Base-by-base conservation (phyloP, 2,888 invertebrate species). In the Poecilobothrus nobilitatus region DNA sequence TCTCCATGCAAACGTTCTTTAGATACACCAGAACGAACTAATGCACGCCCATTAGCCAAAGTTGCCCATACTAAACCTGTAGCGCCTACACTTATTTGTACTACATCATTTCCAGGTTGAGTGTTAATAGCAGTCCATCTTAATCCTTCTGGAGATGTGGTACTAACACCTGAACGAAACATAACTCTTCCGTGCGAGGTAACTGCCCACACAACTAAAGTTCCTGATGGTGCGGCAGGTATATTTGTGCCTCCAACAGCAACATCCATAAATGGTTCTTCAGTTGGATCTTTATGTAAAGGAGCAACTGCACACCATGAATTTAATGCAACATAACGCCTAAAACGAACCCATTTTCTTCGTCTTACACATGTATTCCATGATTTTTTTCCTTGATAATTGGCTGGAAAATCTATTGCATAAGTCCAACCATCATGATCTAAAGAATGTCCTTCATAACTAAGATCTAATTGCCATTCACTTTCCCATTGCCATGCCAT, bases 401-500 rank as follows among this genome's bases (percentile, higher is more conserved):
- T 89, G 15, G 91, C 89, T 68, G 94, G 94, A 81, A 96, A 96
- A 81, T 96, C 95, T 53, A 95, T 85, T 53, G 95, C 94, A 83
- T 95, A 96, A 68, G 91, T 92, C 95, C 95, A 96, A 20, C 95
- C 95, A 84, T 95, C 92, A 79, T 93, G 91, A 76, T 92, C 92
- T 71, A 95, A 83, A 4, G 93, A 91, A 76, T 94, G 91, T 3
- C 95, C 95, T 79, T 93, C 91, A 74, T 92, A 83, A 6, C 91
- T 90, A 22, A 92, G 85, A 78, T 94, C 94, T 69, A 94, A 84
- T 75, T 91, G 89, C 95, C 96, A 96, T 74, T 94, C 94, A 4
- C 92, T 92, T 83, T 97, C 96, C 96, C 96, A 97, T 76, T 94
- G 91, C 96, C 96, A 97, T 20, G 94, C 94, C 89, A 94, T 91